Conservation (phyloP, 2,888 invertebrate species). For the Dolomedes plantarius region DNA sequence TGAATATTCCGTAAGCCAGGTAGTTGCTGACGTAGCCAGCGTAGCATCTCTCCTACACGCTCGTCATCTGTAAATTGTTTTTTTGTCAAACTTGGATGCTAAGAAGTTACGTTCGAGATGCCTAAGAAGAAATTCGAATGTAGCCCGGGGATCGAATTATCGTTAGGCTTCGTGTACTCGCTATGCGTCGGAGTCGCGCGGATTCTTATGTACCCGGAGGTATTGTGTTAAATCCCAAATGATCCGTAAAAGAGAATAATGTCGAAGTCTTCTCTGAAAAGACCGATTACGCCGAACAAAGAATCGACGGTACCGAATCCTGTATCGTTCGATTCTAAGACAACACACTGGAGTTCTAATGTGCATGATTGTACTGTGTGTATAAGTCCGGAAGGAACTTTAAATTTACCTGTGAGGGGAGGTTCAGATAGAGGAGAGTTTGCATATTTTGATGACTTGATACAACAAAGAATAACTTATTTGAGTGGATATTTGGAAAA, state of each 20-base stretch:
- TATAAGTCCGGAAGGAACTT: slow-evolving; percentile 77
- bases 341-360: slow-evolving; percentile 77
- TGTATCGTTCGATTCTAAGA: slow-evolving; percentile 34
- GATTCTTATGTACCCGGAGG: slow-evolving; percentile 13
- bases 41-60: slow-evolving; percentile 3
- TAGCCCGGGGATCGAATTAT: slow-evolving; percentile 17
- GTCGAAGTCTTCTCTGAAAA: slow-evolving; percentile 64
- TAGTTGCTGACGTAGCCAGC: slow-evolving; percentile 47
- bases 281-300: slow-evolving; percentile 48
- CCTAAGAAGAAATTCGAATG: slow-evolving; percentile 28
- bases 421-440: slow-evolving; percentile 79
- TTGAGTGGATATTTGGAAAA: slow-evolving; percentile 52
- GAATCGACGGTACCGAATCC: slow-evolving; percentile 21
- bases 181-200: slow-evolving; percentile 23
- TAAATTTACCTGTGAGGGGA: slow-evolving; percentile 78
- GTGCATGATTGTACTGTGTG: slow-evolving; percentile 78
- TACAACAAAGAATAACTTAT: slow-evolving; percentile 73
- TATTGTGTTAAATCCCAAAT: slow-evolving; percentile 22
- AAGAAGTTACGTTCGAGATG: slow-evolving; percentile 21
- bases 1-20: slow-evolving; percentile 55
- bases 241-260: slow-evolving; percentile 21
- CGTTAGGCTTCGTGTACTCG: slow-evolving; percentile 46
- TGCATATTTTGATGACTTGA: slow-evolving; percentile 75
- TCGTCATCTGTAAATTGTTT: neutral
- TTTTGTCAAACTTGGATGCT: neutral